Base-by-base conservation (phyloP, 1,140 invertebrate genomes). In the Heliconius congener region DNA sequence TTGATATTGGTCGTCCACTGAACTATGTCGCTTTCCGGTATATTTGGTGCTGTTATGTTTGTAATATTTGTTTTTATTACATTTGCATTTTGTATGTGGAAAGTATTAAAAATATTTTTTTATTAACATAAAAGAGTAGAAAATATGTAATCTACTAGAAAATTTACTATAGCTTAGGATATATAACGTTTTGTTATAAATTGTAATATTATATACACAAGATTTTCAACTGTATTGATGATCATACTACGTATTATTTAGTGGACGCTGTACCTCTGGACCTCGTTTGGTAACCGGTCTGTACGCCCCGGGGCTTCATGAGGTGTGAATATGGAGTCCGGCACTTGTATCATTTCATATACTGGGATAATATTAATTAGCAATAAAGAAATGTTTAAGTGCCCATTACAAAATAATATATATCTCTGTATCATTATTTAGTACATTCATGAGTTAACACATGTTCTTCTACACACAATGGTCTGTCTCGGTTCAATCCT, bases 261-360 rank as follows among this genome's bases (percentile, higher is more conserved):
- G 60, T 66, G 60, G 60, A 66, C 60, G 60, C 30, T 42, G 30
- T 73, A 73, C 76, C 73, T 83, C 77, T 80, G 34, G 60, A 66
- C 27, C 60, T 66, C 60, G 60, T 66, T 75, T 71, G 71, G 57
- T 71, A 76, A 87, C 90, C 89, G 91, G 90, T 92, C 89, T 77
- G 66, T 73, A 82, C 87, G 87, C 90, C 89, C 87, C 76, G 86
- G 80, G 85, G 86, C 85, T 88, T 89, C 87, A 89, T 85, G 88
- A 90, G 86, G 87, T 91, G 90, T 90, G 88, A 93, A 91, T 86
- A 86, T 82, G 81, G 84, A 86, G 78, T 82, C 76, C 74, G 83
- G 84, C 82, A 88, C 84, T 85, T 84, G 83, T 81, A 80, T 83
- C 82, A 81, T 86, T 87, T 85, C 84, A 83, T 84, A 74, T 82